phyloP scores from a whole-genome alignment of 2,888 invertebrate species.

The Eupithecia dodoneata region DNA sequence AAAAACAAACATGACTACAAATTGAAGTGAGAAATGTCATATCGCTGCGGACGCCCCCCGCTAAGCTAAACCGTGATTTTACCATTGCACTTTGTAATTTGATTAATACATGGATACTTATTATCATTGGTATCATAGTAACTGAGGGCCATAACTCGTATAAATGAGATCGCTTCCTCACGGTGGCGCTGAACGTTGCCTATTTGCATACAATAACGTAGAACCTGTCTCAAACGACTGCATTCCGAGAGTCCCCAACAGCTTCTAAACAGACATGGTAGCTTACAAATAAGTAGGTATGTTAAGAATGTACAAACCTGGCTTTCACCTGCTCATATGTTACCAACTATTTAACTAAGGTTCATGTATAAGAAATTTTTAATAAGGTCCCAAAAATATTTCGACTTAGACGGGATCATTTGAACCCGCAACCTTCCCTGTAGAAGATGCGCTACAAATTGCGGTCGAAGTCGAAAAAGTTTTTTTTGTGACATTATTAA shows the following conservation, averaged over 20 bases:
- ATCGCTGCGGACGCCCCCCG: conserved; percentile 74
- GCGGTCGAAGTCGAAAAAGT: no score
- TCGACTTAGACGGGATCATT: no score
- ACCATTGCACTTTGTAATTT: conserved; percentile 65
- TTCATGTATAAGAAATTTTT: not conserved
- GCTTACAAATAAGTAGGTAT: conserved; percentile 8
- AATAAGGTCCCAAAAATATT: no score
- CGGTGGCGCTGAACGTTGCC: conserved; percentile 54
- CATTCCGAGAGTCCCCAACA: conserved; percentile 55
- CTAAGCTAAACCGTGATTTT: conserved; percentile 55
- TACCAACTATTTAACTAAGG: not conserved
- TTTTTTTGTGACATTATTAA: no score
- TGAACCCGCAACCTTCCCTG: no score
- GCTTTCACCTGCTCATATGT: conserved; percentile 6
- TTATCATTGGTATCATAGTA: conserved; percentile 65
- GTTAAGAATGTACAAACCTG: conserved; percentile 11
- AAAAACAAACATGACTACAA: conserved; percentile 76
- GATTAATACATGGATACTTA: conserved; percentile 65
- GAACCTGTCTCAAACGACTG: conserved; percentile 55
- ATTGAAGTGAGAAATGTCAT: conserved; percentile 81
- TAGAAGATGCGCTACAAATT: no score
- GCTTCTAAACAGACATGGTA: conserved; percentile 2
- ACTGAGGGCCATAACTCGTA: conserved; percentile 67
- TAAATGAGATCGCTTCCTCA: conserved; percentile 69
- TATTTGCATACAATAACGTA: conserved; percentile 78